Evolutionary conservation across 2,888 invertebrate species (phyloP), one percentile per base, ranked within the genome.

Genomic region (Agrotis segetum): DNA sequence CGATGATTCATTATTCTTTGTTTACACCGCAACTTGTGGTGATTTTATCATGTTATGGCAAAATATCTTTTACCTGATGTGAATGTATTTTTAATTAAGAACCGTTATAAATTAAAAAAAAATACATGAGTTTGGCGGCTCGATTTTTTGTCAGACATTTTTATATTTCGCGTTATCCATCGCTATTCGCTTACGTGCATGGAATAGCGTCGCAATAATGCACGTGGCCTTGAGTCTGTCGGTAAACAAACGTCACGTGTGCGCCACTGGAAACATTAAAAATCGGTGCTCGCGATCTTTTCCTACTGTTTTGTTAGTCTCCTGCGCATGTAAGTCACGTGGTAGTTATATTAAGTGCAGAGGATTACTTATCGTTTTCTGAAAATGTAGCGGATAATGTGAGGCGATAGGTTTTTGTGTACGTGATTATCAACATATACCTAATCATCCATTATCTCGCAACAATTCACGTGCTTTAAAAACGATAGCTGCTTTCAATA

Each of bases 181-280:
- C 17, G 74, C 65, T 71, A 66, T 70, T 85, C 80, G 89, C 82
- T 87, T 88, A 89, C 91, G 91, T 92, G 91, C 88, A 87, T 86
- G 82, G 90, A 89, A 91, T 89, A 89, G 89, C 94, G 94, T 91
- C 95, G 94, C 94, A 93, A 88, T 92, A 90, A 86, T 93, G 93
- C 93, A 91, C 74, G 85, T 84, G 94, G 89, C 95, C 95, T 95
- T 95, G 95, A 89, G 87, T 75, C 85, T 87, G 88, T 85, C 90
- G 88, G 94, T 93, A 94, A 94, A 95, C 94, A 94, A 88, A 89
- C 89, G 93, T 95, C 95, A 95, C 94, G 94, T 95, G 94, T 88
- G 74, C 82, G 83, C 85, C 81, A 67, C 83, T 84, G 71, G 77
- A 77, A 74, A 76, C 75, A 75, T 79, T 80, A 86, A 89, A 89